Percentiles rank a stretch among this genome's conserved stretches.
phyloP scores from a whole-genome alignment of 2,113 vertebrate species.

The Dasyprocta punctata region DNA sequence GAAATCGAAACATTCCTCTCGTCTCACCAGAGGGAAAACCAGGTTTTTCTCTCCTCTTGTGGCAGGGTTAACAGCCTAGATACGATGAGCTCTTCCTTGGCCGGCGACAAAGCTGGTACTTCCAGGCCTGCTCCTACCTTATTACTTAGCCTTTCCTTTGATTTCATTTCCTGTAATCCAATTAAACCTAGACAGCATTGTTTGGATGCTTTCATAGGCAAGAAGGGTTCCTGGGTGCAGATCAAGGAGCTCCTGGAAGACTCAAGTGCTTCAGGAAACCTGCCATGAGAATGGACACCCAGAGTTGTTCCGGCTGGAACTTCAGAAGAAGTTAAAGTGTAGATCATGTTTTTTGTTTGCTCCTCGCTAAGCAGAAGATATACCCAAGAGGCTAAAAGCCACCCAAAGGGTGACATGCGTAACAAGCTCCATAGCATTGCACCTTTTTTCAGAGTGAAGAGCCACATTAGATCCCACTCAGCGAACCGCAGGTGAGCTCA shows the following conservation, averaged over 20 bases:
- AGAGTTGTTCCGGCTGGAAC: not conserved
- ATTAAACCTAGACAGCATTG: not conserved
- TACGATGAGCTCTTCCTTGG: fast-evolving
- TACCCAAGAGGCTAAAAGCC: too few relatives aligned
- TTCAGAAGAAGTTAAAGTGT: not conserved
- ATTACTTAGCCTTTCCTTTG: not conserved
- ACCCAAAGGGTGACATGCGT: fast-evolving
- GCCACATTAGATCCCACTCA: too few relatives aligned
- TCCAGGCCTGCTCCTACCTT: fast-evolving
- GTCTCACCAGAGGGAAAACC: not conserved
- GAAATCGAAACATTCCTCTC: not conserved
- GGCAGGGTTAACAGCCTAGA: fast-evolving
- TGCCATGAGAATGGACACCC: fast-evolving
- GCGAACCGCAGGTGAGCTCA: not conserved
- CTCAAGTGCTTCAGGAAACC: not conserved
- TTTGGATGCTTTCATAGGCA: not conserved
- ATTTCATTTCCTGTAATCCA: not conserved
- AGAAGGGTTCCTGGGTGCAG: not conserved
- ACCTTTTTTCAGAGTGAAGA: not conserved
- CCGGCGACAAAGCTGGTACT: fast-evolving
- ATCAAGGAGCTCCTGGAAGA: not conserved
- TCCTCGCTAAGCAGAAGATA: not conserved
- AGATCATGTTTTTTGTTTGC: fast-evolving
- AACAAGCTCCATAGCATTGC: fast-evolving
- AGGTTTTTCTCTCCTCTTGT: not conserved